Evolutionary conservation across 2,888 invertebrate genomes (phyloP), one percentile per base, ranked within the genome.

Genomic region (Odontocerum albicorne): DNA sequence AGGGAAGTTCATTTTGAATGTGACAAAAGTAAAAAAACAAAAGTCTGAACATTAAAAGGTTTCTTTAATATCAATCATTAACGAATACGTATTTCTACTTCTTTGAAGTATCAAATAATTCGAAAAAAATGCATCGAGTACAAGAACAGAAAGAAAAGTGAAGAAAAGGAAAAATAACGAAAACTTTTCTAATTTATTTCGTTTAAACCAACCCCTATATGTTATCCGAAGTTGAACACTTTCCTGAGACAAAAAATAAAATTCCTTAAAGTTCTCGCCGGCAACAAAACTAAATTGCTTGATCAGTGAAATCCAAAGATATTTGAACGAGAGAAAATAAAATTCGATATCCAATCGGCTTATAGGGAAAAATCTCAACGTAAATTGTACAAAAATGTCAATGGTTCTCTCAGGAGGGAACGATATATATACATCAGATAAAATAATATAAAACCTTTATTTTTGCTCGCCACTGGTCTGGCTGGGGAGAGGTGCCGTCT

Each of bases 321-420:
- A 58, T 58, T 49, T 55, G 58, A 55, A 58, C 40, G 46, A 50
- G 47, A 36, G 50, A 35, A 47, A 50, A 58, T 58, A 58, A 58
- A 58, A 58, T 50, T 58, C 58, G 46, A 50, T 58, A 58, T 50
- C 58, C 58, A 55, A 58, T 58, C 58, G 58, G 58, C 58, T 58
- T 58, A 58, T 46, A 46, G 49, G 43, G 49, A 50, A 55, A 58
- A 58, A 58, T 58, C 58, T 58, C 58, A 49, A 55, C 58, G 54
- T 58, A 58, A 58, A 58, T 58, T 58, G 54, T 55, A 55, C 54
- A 50, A 55, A 56, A 58, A 55, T 58, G 58, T 58, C 58, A 55
- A 45, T 50, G 54, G 38, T 21, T 49, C 35, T 55, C 58, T 55
- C 58, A 15, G 32, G 58, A 46, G 58, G 54, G 45, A 32, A 35